Evolutionary conservation across 1,140 invertebrate species (phyloP), one percentile per base, ranked within the genome.

Genomic region (Agrilus planipennis): DNA sequence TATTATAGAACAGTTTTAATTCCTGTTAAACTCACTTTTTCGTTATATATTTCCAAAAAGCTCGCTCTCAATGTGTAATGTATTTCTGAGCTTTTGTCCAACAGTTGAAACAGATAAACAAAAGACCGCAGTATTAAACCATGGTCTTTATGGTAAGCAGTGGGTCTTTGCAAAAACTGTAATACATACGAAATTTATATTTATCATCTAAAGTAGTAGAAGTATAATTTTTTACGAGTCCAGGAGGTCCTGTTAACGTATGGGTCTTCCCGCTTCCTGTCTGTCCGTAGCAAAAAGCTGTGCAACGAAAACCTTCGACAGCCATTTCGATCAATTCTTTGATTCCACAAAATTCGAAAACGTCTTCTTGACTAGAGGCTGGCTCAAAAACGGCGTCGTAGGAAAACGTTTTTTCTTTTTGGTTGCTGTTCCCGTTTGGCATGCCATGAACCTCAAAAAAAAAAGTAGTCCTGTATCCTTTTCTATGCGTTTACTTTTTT

Each of bases 241-340:
- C 77, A 2, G 85, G 89, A 32, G 89, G 90, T 37, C 91, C 91
- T 0, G 90, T 93, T 30, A 97, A 74, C 0, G 91, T 93, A 59
- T 91, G 89, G 0, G 92, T 96, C 67, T 97, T 97, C 9, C 92
- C 92, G 54, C 87, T 90, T 15, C 92, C 92, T 0, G 92, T 98
- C 65, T 97, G 92, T 28, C 93, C 93, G 64, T 98, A 98, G 54
- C 93, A 95, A 61, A 93, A 88, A 7, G 79, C 79, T 2, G 93
- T 97, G 46, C 88, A 88, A 44, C 87, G 88, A 62, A 93, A 96
- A 0, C 89, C 89, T 53, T 90, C 86, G 3, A 92, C 73, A 9
- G 87, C 85, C 86, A 92, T 92, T 55, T 91, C 86, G 39, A 93
- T 79, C 9, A 94, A 75, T 20, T 82, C 72, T 55, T 84, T 85